Conservation (phyloP, 92 coral and sea anemone genomes). For the Blastomussa wellsi region DNA sequence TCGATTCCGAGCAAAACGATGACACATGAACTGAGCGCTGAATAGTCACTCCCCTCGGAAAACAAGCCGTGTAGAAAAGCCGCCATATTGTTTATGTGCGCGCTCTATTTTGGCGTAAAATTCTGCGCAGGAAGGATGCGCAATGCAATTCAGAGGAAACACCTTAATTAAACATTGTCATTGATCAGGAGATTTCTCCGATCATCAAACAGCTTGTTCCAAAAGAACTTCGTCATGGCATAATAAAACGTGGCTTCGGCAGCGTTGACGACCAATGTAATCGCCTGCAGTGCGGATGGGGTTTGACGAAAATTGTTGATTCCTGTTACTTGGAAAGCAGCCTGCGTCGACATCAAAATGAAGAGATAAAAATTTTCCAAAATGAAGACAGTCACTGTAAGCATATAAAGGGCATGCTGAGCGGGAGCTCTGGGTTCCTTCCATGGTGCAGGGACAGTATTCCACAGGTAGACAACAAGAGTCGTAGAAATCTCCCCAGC, state of each 20-base stretch:
- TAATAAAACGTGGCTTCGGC: slow-evolving; percentile 53
- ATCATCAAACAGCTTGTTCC: slow-evolving; percentile 54
- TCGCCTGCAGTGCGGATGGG: slow-evolving; percentile 26
- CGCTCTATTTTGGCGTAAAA: no score
- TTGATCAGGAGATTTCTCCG: slow-evolving; percentile 34
- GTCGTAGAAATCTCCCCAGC: slow-evolving; percentile 18
- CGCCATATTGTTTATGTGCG: no score
- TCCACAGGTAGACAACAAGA: slow-evolving; percentile 43
- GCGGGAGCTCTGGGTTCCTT: background rate
- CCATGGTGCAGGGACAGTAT: slow-evolving; percentile 45
- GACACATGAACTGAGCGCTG: no score
- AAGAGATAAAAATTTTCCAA: slow-evolving; percentile 47
- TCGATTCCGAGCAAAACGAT: no score
- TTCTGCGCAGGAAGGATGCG: no score
- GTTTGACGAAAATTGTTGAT: slow-evolving; percentile 7
- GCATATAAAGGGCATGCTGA: background rate
- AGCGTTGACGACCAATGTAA: slow-evolving; percentile 25
- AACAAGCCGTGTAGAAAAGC: no score
- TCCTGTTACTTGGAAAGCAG: slow-evolving; percentile 51
- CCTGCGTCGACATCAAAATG: slow-evolving; percentile 35
- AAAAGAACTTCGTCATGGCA: slow-evolving; percentile 47
- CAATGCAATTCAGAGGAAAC: background rate
- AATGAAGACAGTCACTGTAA: slow-evolving; percentile 21
- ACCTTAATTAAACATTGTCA: background rate
- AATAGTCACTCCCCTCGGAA: no score